Conservation (phyloP, 2,797 vertebrate genomes). For the Clarias platycephalus region DNA sequence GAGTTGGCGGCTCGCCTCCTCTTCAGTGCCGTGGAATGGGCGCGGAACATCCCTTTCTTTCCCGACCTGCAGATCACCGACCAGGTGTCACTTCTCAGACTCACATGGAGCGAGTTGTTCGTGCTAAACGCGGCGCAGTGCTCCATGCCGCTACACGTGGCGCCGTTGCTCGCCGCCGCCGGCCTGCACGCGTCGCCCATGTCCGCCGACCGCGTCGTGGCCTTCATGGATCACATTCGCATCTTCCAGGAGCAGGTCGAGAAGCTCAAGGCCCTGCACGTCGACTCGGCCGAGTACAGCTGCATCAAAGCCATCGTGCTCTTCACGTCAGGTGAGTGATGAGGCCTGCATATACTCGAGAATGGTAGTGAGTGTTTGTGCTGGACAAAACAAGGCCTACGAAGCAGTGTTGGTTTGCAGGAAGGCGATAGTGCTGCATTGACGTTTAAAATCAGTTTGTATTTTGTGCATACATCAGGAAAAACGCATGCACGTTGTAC, state of each 20-base stretch:
- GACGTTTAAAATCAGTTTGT: slow-evolving; percentile 64
- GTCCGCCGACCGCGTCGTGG: slow-evolving; percentile 97
- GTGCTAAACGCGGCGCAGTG: slow-evolving; percentile 98
- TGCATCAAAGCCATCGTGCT: slow-evolving; percentile 99
- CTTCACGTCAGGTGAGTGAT: slow-evolving; percentile 94
- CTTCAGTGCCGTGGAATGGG: slow-evolving; percentile 99
- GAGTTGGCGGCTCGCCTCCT: slow-evolving; percentile 96
- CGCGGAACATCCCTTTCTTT: slow-evolving; percentile 98
- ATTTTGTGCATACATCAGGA: slow-evolving; percentile 43
- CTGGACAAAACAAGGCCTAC: slow-evolving; percentile 49
- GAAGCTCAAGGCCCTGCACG: slow-evolving; percentile 97
- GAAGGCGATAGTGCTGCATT: slow-evolving; percentile 53
- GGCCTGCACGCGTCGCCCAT: slow-evolving; percentile 97
- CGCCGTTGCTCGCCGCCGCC: slow-evolving; percentile 93
- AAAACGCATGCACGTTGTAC: background rate
- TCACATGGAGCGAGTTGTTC: slow-evolving; percentile 99
- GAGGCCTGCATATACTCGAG: slow-evolving; percentile 58
- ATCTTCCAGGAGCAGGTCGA: slow-evolving; percentile 99
- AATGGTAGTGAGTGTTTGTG: background rate
- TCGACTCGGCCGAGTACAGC: slow-evolving; percentile 98
- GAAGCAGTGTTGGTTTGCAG: slow-evolving; percentile 57
- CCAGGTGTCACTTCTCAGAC: slow-evolving; percentile 96
- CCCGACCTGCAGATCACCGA: slow-evolving; percentile 98
- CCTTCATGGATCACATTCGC: slow-evolving; percentile 99
- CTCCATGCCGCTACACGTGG: slow-evolving; percentile 98